Evolutionary conservation across 2,797 vertebrate genomes (phyloP), one percentile per base, ranked within the genome.

Genomic region (Petrocephalus schoutedeni): DNA sequence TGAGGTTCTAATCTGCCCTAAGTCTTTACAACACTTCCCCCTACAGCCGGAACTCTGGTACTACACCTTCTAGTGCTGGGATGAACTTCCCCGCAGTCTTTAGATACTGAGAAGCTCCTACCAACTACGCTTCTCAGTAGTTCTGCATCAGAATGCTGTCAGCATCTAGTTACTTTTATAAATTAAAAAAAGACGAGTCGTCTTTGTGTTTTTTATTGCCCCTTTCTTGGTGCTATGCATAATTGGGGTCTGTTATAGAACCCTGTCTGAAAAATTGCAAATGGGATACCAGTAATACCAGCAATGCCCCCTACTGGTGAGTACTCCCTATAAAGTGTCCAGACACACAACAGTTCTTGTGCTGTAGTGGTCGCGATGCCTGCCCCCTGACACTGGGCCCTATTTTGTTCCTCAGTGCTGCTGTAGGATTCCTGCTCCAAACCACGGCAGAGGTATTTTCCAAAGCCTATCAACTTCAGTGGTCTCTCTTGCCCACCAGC

Each of bases 41-140:
- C 90, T 91, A 85, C 87, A 89, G 90, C 77, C 89, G 86, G 2
- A 87, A 89, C 67, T 80, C 23, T 74, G 87, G 88, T 77, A 87
- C 86, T 88, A 88, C 54, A 16, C 80, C 45, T 12, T n/a, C 87
- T 86, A 88, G 64, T 93, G 92, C 93, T 92, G 93, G 93, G 92
- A 14, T 54, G 45, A n/a, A 49, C 23, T 84, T 84, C 10, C 80
- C 45, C 10, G 21, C 19, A 21, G 51, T 21, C n/a, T 51, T 28
- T 51, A 53, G 54, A 32, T 28, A 84, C n/a, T 84, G 21, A 45
- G 45, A 53, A 23, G 5, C 12, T 53, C 45, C 21, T 84, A 10
- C 0, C 4, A n/a, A 77, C 14, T 28, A 77, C 3, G 12, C 71
- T 67, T 28, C 80, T 83, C 80, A 54, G 82, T 23, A 28, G n/a